A percentile compares a stretch with the other conserved stretches of the same genome.
These are phyloP conservation scores for Drosophila willistoni DNA, from an alignment of 1,140 invertebrate species.

Conservation along the genomic window DNA sequence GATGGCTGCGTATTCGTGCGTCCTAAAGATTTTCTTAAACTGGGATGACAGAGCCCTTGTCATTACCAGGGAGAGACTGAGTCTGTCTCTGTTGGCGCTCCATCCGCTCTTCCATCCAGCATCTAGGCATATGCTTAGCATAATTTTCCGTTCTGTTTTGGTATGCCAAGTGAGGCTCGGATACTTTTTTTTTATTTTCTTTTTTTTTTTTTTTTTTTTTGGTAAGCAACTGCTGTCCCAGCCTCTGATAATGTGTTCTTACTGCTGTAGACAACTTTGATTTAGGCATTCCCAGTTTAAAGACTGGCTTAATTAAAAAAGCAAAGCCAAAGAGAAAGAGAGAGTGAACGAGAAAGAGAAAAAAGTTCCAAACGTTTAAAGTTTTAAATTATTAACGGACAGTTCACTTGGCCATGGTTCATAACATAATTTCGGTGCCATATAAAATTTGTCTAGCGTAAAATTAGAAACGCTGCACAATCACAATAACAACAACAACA, in stretches of 20 bases:
- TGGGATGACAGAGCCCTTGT: conserved; percentile 58
- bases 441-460: conserved; percentile 79
- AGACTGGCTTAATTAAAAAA: conserved; percentile 66
- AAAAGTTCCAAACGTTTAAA: conserved; percentile 52
- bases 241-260: conserved; percentile 38
- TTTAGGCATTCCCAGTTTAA: conserved; percentile 59
- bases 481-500: conserved; percentile 37
- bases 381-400: conserved; percentile 61
- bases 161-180: conserved; percentile 51
- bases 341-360: conserved; percentile 4
- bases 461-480: conserved; percentile 76
- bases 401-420: conserved; percentile 58
- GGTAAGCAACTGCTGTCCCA: background rate
- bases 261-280: conserved; percentile 61
- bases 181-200: background rate
- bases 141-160: conserved; percentile 63
- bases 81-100: background rate
- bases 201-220: background rate
- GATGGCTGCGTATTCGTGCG: conserved; percentile 54
- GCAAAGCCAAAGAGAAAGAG: conserved; percentile 7
- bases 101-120: conserved; percentile 22
- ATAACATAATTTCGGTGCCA: conserved; percentile 77
- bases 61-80: conserved; percentile 67
- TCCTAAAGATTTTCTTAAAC: conserved; percentile 38
- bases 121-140: conserved; percentile 73